Evolutionary conservation across 2,888 invertebrate genomes (phyloP), one percentile per base, ranked within the genome.

Genomic region (Megalurothrips usitatus): DNA sequence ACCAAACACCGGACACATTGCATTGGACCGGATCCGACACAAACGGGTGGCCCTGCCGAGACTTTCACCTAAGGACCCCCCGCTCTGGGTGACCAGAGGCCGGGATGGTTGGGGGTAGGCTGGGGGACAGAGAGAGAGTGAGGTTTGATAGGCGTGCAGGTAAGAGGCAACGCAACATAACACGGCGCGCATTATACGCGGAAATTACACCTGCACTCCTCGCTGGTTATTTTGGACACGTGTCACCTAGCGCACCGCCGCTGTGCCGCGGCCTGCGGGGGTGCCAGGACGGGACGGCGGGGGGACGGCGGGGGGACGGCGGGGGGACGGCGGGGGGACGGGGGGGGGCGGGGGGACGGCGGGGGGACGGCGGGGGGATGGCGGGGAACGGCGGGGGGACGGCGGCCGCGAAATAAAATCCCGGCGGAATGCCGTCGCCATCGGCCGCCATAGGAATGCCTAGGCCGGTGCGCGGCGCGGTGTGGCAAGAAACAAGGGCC

Each of bases 181-280:
- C 11, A n/a, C 14, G n/a, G 14, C 14, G 14, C 17, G 52, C 58
- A 58, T 75, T 26, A 75, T 75, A 75, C 68, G 68, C 68, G 68
- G 68, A 75, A 75, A 75, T 75, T 26, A 23, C 68, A 75, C 68
- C 68, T 75, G 68, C 68, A 26, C 68, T 23, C 68, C 23, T 26
- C 68, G 23, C 68, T 75, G 23, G 68, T 75, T 75, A 75, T 75
- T 75, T 75, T 26, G 68, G 68, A 75, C 58, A 17, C 34, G 6
- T 43, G 34, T 43, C 34, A 43, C 34, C 34, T 43, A 43, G 34
- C 34, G 58, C 58, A 58, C 6, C 19, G 58, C 58, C 0, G 19
- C 17, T 58, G 58, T 17, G 19, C 58, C 19, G 52, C 52, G 19
- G 19, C 0, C 58, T 14, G 19, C 19, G 19, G 19, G 19, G 19